These are phyloP conservation scores for Odontesthes bonariensis DNA, from an alignment of 2,113 vertebrate species.

Conservation along the genomic window DNA sequence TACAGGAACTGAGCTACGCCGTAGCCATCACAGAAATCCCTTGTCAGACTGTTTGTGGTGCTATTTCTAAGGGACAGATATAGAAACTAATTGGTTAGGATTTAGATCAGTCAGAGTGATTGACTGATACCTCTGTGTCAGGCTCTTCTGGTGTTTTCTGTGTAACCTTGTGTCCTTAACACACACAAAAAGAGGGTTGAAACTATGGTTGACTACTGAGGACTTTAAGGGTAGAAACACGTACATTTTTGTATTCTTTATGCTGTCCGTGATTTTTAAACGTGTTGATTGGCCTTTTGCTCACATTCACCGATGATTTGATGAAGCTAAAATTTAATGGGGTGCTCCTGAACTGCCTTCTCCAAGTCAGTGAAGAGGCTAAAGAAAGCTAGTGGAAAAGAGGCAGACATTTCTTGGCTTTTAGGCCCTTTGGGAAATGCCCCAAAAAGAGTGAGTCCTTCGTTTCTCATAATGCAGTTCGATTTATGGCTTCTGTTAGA, in stretches of 20 bases:
- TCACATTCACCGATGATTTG: neutral
- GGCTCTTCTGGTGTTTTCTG: no score
- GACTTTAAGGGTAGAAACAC: neutral
- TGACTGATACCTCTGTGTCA: neutral
- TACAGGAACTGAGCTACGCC: neutral
- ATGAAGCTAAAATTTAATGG: constrained; percentile 1
- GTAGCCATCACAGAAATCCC: constrained; percentile 26
- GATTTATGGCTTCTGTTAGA: neutral
- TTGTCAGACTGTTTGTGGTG: constrained; percentile 5
- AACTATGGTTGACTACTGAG: neutral
- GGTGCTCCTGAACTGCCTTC: neutral
- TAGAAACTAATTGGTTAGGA: neutral
- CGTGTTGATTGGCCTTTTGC: constrained; percentile 13
- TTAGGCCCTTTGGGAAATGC: neutral
- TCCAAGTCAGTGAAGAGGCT: no score
- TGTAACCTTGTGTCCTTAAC: no score
- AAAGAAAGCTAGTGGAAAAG: neutral
- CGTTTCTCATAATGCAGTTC: constrained; percentile 15
- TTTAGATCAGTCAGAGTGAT: neutral
- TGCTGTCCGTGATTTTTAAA: constrained; percentile 33
- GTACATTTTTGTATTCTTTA: constrained; percentile 59
- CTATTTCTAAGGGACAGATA: neutral
- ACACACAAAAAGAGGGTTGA: neutral
- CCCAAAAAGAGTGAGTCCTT: neutral
- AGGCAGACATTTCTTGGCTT: neutral